These are phyloP conservation scores for Scaeva pyrastri DNA, from an alignment of 2,888 invertebrate genomes.

Conservation along the genomic window DNA sequence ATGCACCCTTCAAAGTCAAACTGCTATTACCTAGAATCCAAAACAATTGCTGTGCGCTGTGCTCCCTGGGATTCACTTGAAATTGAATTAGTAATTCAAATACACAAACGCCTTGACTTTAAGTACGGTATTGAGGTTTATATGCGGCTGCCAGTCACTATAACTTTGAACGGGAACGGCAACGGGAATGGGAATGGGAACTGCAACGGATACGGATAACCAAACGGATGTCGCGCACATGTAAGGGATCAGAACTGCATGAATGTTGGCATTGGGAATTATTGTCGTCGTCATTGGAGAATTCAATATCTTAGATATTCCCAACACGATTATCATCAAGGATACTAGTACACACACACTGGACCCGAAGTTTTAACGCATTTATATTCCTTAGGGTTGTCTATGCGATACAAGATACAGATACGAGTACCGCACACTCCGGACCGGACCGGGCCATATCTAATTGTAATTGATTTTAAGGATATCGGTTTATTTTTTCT, in stretches of 20 bases:
- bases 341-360: not conserved
- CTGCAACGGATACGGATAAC: slow-evolving; percentile 33
- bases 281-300: slow-evolving; percentile 63
- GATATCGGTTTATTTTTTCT: slow-evolving; percentile 19
- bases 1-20: slow-evolving; percentile 21
- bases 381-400: slow-evolving; percentile 14
- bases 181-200: too few species aligned
- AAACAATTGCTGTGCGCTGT: slow-evolving; percentile 23
- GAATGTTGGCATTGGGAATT: not conserved
- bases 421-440: slow-evolving; percentile 39
- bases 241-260: slow-evolving; percentile 68
- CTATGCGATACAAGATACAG: slow-evolving; percentile 5
- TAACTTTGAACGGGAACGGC: not conserved
- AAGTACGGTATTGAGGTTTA: not conserved
- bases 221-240: slow-evolving; percentile 74
- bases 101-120: slow-evolving; percentile 15
- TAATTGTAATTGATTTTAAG: slow-evolving; percentile 69
- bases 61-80: slow-evolving; percentile 54
- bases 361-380: slow-evolving; percentile 23
- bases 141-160: slow-evolving; percentile 9
- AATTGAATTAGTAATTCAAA: slow-evolving; percentile 67
- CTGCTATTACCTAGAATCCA: slow-evolving; percentile 33
- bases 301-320: slow-evolving; percentile 37
- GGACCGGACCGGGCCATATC: slow-evolving; percentile 65
- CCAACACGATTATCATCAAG: slow-evolving; percentile 49